Evolutionary conservation across 2,888 invertebrate species (phyloP).

Genomic region (Sepiola atlantica): DNA sequence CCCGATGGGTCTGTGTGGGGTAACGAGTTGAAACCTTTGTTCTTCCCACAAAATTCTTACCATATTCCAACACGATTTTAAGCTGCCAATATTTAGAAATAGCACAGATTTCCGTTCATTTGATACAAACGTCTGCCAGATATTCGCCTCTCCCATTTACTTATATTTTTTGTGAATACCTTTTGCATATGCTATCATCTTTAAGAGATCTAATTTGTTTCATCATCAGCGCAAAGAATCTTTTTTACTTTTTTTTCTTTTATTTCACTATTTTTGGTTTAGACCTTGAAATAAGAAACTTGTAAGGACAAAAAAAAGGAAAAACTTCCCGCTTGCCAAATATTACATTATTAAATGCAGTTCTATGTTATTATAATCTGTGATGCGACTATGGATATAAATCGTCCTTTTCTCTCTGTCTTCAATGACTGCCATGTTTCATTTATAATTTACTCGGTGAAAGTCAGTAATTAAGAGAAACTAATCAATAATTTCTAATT

Average conservation of each 20-base stretch:
- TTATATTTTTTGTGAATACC: neutral
- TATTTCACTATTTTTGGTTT: no score
- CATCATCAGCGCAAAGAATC: neutral
- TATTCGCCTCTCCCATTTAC: neutral
- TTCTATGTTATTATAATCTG: neutral
- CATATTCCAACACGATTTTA: neutral
- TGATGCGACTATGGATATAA: neutral
- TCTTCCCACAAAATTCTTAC: neutral
- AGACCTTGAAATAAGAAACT: neutral
- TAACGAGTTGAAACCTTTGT: neutral
- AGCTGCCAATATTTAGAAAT: neutral
- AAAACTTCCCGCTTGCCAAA: neutral
- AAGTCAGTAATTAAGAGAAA: neutral
- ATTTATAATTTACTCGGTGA: neutral
- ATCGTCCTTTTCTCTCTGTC: neutral
- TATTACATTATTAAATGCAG: neutral
- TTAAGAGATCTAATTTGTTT: neutral
- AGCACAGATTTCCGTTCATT: neutral
- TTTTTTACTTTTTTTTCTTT: neutral
- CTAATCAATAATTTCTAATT: no score
- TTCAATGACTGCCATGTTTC: neutral
- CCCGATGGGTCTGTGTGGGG: neutral
- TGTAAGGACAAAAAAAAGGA: neutral
- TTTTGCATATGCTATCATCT: neutral
- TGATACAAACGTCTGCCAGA: neutral